A percentile compares a stretch with the other conserved stretches of the same genome.
Conservation (phyloP, 1,140 invertebrate species). For the Hycleus phaleratus region DNA sequence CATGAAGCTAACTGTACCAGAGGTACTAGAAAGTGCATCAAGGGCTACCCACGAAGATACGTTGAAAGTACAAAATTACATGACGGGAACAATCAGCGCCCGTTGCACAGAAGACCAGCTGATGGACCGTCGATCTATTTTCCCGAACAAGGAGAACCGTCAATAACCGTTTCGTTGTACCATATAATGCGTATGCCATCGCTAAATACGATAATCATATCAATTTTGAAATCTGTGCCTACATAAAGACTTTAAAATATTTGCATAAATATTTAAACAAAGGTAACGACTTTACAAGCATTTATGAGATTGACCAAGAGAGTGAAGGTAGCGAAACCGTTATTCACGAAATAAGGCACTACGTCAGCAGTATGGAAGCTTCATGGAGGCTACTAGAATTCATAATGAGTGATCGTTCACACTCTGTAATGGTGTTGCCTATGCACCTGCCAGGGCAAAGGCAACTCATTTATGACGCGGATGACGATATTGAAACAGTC, state of each 20-base stretch:
- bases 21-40: too few relatives aligned
- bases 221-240: neutral
- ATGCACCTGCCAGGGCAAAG: neutral
- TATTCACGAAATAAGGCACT: neutral
- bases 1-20: neutral
- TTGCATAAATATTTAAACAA: neutral
- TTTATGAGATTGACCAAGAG: neutral
- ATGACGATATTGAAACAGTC: neutral
- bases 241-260: neutral
- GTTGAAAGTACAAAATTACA: neutral
- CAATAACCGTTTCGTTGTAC: neutral
- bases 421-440: conserved; percentile 7
- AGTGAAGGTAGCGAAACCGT: neutral
- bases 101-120: neutral
- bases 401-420: conserved; percentile 4
- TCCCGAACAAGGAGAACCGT: neutral
- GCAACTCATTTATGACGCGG: neutral
- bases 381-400: conserved; percentile 8
- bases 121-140: neutral
- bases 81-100: neutral
- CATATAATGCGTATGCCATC: neutral
- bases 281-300: neutral
- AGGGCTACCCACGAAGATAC: too few relatives aligned
- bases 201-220: neutral
- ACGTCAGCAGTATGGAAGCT: conserved; percentile 7